Base-by-base conservation (phyloP, 2,113 vertebrate genomes). In the Gallinago paraguaiae region DNA sequence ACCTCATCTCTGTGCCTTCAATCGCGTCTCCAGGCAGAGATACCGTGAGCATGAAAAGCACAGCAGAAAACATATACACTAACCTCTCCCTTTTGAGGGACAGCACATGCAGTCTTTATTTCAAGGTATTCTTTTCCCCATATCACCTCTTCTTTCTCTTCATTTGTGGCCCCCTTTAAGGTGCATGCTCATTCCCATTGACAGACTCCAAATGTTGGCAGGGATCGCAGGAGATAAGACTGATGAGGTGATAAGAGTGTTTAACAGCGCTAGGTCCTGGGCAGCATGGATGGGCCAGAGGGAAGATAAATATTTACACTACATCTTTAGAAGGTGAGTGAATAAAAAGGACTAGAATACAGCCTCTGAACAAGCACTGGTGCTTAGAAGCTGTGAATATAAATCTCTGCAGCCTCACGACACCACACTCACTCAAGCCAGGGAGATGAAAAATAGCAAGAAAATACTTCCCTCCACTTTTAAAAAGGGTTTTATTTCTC, bases 271-370 rank as follows among this genome's bases (percentile, higher is more conserved):
- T 20, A 72, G 80, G 88, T 91, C 82, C 53, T 64, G 87, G 87
- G 91, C 82, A 91, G 82, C 84, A 30, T 2, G 30, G 85, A 76
- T 69, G 67, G 96, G 81, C 81, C 22, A 1, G 57, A 86, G 70
- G 7, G 70, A 85, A 96, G 93, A 96, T 91, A 97, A 97, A 97
- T 96, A 97, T 96, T 97, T 96, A 97, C 86, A 61, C 86, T 85
- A 72, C 65, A 61, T 93, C 95, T 92, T 96, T 94, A 95, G 88
- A 84, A 92, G 91, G 81, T 33, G 81, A 91, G 81, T 92, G 92
- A 95, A 92, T 96, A 96, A 93, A 93, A 93, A 93, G 77, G 77
- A 54, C 57, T 69, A 59, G 92, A 92, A 97, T 82, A 87, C 77
- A 81, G 93, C n/a, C 54, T 87, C 77, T 70, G 80, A 95, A 87